Conservation (phyloP, 2,888 invertebrate genomes). For the Clivina fossor region DNA sequence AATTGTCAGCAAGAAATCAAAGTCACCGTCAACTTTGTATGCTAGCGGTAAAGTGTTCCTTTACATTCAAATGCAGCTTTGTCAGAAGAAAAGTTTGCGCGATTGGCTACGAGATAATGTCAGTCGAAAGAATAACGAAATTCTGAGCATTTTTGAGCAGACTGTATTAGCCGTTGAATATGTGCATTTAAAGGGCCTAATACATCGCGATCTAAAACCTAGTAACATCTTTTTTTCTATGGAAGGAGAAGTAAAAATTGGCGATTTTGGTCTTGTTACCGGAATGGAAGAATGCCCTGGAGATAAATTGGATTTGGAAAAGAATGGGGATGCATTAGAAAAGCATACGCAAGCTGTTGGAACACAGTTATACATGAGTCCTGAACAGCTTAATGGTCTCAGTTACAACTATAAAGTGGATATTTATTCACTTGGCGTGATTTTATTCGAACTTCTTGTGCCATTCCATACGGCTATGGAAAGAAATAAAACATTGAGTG, state of each 20-base stretch:
- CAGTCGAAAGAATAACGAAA: constrained; percentile 56
- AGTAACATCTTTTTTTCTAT: constrained; percentile 92
- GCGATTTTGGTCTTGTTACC: constrained; percentile 98
- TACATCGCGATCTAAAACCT: constrained; percentile 95
- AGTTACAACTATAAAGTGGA: constrained; percentile 90
- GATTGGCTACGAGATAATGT: constrained; percentile 80
- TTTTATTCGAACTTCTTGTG: constrained; percentile 88
- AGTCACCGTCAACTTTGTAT: constrained; percentile 17
- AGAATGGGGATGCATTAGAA: constrained; percentile 35
- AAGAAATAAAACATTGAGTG: constrained; percentile 67
- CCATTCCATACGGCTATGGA: constrained; percentile 93
- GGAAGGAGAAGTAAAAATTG: constrained; percentile 90
- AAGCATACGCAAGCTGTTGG: constrained; percentile 68
- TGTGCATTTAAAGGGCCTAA: constrained; percentile 88
- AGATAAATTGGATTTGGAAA: constrained; percentile 44
- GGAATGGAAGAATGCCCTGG: constrained; percentile 70
- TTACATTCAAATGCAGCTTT: constrained; percentile 98
- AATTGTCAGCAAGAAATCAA: too few relatives aligned
- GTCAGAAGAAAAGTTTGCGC: constrained; percentile 82
- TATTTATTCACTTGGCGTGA: constrained; percentile 91
- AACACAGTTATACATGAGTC: constrained; percentile 97
- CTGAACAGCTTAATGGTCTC: constrained; percentile 80
- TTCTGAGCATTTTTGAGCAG: constrained; percentile 79
- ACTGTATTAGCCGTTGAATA: constrained; percentile 95
- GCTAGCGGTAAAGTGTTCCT: constrained; percentile 62